These are phyloP conservation scores for Ciconia nigra DNA, from an alignment of 2,797 vertebrate species.

Conservation along the genomic window DNA sequence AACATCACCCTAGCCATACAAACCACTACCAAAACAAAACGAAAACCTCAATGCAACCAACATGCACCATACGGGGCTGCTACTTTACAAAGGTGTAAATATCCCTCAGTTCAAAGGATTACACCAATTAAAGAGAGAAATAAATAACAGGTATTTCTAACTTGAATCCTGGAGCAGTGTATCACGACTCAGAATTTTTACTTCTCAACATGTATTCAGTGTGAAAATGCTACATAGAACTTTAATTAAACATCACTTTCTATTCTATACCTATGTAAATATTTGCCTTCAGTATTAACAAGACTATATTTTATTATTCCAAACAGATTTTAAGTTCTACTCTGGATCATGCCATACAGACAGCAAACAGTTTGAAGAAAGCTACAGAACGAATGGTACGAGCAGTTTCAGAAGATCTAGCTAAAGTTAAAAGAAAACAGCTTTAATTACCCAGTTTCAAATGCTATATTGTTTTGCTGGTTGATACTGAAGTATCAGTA, in stretches of 20 bases:
- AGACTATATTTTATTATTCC: background rate
- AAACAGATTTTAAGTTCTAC: constrained; percentile 81
- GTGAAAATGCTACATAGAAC: background rate
- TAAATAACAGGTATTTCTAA: background rate
- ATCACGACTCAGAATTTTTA: background rate
- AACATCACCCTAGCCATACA: background rate
- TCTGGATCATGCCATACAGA: constrained; percentile 86
- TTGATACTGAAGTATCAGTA: background rate
- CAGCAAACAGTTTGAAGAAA: constrained; percentile 85
- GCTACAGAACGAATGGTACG: constrained; percentile 87
- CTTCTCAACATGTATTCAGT: background rate
- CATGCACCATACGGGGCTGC: background rate
- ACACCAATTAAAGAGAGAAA: background rate
- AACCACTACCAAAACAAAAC: background rate
- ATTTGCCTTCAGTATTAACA: background rate
- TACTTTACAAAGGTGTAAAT: background rate
- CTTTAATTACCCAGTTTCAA: constrained; percentile 1
- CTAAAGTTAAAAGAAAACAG: constrained; percentile 66
- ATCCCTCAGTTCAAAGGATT: background rate
- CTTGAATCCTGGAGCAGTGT: background rate
- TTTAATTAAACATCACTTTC: background rate
- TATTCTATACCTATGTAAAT: background rate
- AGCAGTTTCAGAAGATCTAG: constrained; percentile 82
- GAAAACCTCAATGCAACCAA: background rate
- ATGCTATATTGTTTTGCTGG: background rate